Evolutionary conservation across 2,888 invertebrate genomes (phyloP).

Genomic region (Synanthedon vespiformis): DNA sequence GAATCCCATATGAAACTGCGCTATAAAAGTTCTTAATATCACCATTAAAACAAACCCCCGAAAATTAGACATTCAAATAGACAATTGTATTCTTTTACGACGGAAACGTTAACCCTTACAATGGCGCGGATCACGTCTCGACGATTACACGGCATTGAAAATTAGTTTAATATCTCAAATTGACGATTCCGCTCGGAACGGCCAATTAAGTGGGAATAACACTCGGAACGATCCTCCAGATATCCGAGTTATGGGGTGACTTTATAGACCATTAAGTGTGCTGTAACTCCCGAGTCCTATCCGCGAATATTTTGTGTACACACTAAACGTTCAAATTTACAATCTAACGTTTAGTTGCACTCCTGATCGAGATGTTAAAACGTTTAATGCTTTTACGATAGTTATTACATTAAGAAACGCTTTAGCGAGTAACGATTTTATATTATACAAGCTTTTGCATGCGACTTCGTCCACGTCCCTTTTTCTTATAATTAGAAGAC

Average conservation of each 20-base stretch:
- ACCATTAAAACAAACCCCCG: neutral
- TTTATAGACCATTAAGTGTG: conserved; percentile 59
- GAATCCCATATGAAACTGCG: too few species aligned
- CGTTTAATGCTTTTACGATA: conserved; percentile 17
- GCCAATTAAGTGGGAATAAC: conserved; percentile 67
- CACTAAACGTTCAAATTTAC: conserved; percentile 31
- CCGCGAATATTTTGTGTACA: conserved; percentile 24
- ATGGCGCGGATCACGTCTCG: conserved; percentile 37
- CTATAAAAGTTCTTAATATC: too few species aligned
- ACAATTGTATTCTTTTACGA: conserved; percentile 10
- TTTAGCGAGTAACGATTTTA: too few species aligned
- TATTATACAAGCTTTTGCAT: too few species aligned
- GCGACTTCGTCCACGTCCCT: too few species aligned
- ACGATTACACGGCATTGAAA: conserved; percentile 64
- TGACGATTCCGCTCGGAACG: conserved; percentile 66
- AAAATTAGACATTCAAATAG: neutral
- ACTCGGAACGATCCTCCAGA: conserved; percentile 56
- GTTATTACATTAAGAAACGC: conserved; percentile 12
- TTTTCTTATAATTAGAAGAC: too few species aligned
- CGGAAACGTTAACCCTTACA: conserved; percentile 26
- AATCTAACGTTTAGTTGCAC: conserved; percentile 6
- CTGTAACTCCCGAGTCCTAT: conserved; percentile 31
- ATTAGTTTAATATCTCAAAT: conserved; percentile 70
- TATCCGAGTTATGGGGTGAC: conserved; percentile 66
- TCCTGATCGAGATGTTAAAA: conserved; percentile 8